These are phyloP conservation scores for Xestia c-nigrum DNA, from an alignment of 2,888 invertebrate species.

Conservation along the genomic window DNA sequence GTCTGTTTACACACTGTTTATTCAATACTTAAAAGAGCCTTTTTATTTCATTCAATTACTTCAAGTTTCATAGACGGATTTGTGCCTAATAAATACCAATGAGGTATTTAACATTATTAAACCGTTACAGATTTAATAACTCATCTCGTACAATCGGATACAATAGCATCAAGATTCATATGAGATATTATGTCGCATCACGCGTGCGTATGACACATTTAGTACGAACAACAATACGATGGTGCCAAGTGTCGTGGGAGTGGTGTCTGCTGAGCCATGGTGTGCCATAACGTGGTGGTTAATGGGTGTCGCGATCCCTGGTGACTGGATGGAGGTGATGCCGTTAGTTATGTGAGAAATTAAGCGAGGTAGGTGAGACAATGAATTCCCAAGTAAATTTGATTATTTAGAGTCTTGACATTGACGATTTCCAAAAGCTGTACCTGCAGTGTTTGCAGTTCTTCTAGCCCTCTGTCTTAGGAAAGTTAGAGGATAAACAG, in stretches of 20 bases:
- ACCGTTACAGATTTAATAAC: conserved; percentile 15
- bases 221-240: conserved; percentile 7
- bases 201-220: conserved; percentile 23
- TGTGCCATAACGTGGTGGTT: conserved; percentile 36
- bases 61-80: background rate
- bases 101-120: background rate
- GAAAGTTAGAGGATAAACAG: background rate
- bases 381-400: background rate
- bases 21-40: background rate
- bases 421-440: background rate
- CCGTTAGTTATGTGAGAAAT: conserved; percentile 14
- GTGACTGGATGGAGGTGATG: conserved; percentile 13
- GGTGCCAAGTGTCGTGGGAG: conserved; percentile 18
- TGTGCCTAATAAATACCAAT: background rate
- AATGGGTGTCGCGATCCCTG: conserved; percentile 38
- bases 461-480: background rate
- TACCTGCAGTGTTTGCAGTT: background rate
- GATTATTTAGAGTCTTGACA: background rate
- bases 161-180: conserved; percentile 13
- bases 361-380: background rate
- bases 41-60: background rate
- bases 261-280: conserved; percentile 32
- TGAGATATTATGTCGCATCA: conserved; percentile 37
- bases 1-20: too few species aligned
- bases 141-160: background rate